Percentiles rank a stretch among this genome's conserved stretches.
phyloP scores from a whole-genome alignment of 2,888 invertebrate genomes.

The Cheilosia vernalis region DNA sequence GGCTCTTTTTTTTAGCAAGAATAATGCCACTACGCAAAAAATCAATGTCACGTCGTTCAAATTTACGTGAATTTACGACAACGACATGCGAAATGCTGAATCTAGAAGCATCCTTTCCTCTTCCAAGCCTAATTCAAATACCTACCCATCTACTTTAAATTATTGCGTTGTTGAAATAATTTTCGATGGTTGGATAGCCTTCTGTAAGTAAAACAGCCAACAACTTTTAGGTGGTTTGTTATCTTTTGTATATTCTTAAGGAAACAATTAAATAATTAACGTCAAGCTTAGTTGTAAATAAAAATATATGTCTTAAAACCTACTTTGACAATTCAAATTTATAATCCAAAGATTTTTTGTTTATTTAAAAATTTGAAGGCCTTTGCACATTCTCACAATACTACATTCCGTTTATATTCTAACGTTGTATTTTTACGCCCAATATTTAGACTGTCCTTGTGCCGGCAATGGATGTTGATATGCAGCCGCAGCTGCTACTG shows the following conservation, averaged over 20 bases:
- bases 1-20: too few species aligned
- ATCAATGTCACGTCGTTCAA: too few species aligned
- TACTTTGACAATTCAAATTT: conserved; percentile 44
- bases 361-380: conserved; percentile 50
- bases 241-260: conserved; percentile 19
- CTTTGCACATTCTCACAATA: conserved; percentile 52
- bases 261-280: conserved; percentile 60
- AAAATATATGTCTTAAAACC: conserved; percentile 19
- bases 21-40: too few species aligned
- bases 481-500: conserved; percentile 78
- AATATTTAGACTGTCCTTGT: conserved; percentile 81
- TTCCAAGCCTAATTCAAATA: too few species aligned
- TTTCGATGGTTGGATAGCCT: too few species aligned
- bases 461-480: conserved; percentile 81
- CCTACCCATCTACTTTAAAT: too few species aligned
- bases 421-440: conserved; percentile 77
- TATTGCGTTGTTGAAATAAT: too few species aligned
- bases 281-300: conserved; percentile 36
- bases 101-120: too few species aligned
- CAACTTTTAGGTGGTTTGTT: too few species aligned
- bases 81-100: too few species aligned
- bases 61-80: too few species aligned
- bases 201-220: too few species aligned
- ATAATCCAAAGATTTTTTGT: conserved; percentile 22
- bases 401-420: neutral